Evolutionary conservation across 2,888 invertebrate species (phyloP).

Genomic region (Tenthredo distinguenda): DNA sequence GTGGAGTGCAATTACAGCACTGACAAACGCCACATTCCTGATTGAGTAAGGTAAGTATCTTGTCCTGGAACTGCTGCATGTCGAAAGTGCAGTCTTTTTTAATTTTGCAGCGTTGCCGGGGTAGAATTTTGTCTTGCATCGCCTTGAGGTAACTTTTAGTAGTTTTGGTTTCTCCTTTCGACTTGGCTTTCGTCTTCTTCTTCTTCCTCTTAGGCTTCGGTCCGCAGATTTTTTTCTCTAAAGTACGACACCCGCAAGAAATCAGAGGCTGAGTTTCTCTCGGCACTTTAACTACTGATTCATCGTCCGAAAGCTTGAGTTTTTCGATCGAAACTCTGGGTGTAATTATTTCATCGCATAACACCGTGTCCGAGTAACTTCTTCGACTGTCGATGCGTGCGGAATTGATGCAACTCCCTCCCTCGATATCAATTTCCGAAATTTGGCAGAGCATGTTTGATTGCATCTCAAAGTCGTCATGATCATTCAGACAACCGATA

Average conservation of each 20-base stretch:
- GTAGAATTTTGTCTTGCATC: conserved; percentile 35
- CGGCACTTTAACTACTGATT: not conserved
- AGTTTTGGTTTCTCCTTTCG: conserved; percentile 1
- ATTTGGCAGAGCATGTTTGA: not conserved
- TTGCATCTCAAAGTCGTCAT: not conserved
- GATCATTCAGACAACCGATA: not conserved
- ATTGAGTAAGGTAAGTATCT: conserved; percentile 24
- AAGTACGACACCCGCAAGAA: conserved; percentile 17
- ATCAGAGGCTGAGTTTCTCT: not conserved
- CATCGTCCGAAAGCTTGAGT: not conserved
- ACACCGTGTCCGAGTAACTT: not conserved
- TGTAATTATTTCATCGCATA: not conserved
- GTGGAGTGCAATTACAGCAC: conserved; percentile 41
- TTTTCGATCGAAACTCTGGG: not conserved
- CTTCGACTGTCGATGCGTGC: not conserved
- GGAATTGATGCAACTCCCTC: conserved; percentile 13
- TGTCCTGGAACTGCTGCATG: conserved; percentile 39
- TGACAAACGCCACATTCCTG: conserved; percentile 40
- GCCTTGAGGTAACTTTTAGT: not conserved
- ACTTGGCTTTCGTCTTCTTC: conserved; percentile 7
- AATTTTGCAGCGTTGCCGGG: not conserved
- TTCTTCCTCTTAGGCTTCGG: conserved; percentile 27
- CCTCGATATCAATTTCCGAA: conserved; percentile 26
- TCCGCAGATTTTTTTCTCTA: not conserved
- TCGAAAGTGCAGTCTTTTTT: conserved; percentile 18